Evolutionary conservation across 2,113 vertebrate species (phyloP), one percentile per base, ranked within the genome.

Genomic region (Sialia sialis): DNA sequence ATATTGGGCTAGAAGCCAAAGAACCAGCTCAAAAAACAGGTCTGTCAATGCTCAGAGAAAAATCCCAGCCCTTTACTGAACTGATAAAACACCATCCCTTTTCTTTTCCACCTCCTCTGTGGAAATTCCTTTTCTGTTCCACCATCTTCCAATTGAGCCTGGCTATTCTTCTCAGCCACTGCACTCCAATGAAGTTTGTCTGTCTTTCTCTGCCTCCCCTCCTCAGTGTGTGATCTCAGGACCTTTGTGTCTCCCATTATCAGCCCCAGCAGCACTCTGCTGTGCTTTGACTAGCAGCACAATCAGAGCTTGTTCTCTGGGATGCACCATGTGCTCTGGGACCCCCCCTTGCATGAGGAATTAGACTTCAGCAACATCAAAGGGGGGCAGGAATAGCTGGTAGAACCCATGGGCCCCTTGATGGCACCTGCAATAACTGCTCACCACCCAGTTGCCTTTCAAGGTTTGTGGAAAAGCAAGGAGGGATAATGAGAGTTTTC

Each of bases 231-330:
- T 95, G 87, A 95, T 95, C 85, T 93, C 92, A 72, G 76, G 36
- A 88, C 90, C 87, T 94, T 94, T 95, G 79, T 77, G 77, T 18
- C 59, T 94, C 60, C 95, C 60, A 81, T 95, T 95, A 84, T 88
- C 92, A 77, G 79, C 73, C 75, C 48, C 91, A 86, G 90, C 91
- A 93, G 85, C 72, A 49, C 92, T 95, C 87, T 1, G 3, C 63
- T 74, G 55, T 29, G 75, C 87, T 95, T 80, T 91, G 94, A 91
- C 83, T 77, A 82, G 79, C 91, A 93, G 72, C 94, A 93, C 92
- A 95, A 94, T 95, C 72, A 81, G 72, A 85, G 72, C 75, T 67
- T 93, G 81, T 93, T 95, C 89, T 63, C 78, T 51, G 55, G 84
- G 89, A 83, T 64, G 55, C 23, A 94, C 89, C 91, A 66, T 80